A percentile compares a stretch with the other conserved stretches of the same genome.
phyloP scores from a whole-genome alignment of 2,888 invertebrate genomes.

The Cheilosia scutellata region DNA sequence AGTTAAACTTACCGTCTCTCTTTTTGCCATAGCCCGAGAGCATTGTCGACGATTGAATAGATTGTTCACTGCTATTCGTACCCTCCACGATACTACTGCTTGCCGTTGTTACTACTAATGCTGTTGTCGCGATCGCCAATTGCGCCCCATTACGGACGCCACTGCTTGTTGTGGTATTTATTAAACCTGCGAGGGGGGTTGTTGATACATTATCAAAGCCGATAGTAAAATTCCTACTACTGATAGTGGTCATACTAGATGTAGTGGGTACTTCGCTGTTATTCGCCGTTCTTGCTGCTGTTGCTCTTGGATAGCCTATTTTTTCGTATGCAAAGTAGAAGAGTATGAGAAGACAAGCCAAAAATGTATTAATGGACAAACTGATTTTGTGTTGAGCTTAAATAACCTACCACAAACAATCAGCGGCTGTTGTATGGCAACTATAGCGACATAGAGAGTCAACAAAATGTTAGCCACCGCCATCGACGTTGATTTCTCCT shows the following conservation, averaged over 20 bases:
- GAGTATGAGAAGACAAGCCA: background rate
- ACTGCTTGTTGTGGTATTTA: conserved; percentile 33
- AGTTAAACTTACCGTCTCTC: conserved; percentile 75
- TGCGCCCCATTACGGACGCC: conserved; percentile 34
- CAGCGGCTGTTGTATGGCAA: conserved; percentile 62
- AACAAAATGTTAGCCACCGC: conserved; percentile 48
- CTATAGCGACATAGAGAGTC: conserved; percentile 50
- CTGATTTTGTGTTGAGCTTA: background rate
- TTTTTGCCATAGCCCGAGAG: conserved; percentile 73
- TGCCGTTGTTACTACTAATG: conserved; percentile 30
- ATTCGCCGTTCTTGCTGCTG: conserved; percentile 45
- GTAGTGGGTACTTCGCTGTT: conserved; percentile 48
- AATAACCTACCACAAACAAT: conserved; percentile 59
- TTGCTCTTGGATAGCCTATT: conserved; percentile 64
- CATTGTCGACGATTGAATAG: conserved; percentile 69
- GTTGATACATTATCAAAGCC: conserved; percentile 60
- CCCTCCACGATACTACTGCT: conserved; percentile 26
- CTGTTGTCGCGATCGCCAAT: conserved; percentile 3
- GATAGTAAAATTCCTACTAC: conserved; percentile 62
- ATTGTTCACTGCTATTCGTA: conserved; percentile 47
- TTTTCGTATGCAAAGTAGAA: conserved; percentile 14
- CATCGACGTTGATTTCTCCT: conserved; percentile 16
- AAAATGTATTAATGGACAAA: background rate
- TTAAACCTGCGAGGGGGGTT: conserved; percentile 63
- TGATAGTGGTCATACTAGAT: conserved; percentile 60